These are phyloP conservation scores for Apaloderma vittatum DNA, from an alignment of 2,113 vertebrate genomes.

Conservation along the genomic window DNA sequence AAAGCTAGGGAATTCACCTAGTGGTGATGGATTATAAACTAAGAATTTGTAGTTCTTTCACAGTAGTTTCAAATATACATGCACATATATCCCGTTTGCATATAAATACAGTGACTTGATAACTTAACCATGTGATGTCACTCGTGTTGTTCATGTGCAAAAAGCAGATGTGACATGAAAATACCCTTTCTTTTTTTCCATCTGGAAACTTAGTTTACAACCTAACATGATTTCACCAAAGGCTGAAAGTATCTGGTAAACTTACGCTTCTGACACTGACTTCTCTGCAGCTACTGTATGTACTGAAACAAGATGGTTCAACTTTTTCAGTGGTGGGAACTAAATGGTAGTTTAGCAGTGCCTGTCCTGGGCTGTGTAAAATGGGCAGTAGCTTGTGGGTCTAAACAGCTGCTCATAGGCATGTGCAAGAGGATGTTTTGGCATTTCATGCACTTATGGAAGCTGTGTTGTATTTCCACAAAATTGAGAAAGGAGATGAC, in stretches of 20 bases:
- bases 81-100: background rate
- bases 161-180: background rate
- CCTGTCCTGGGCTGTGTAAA: background rate
- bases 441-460: background rate
- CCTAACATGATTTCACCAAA: background rate
- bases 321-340: background rate
- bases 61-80: background rate
- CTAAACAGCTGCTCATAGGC: background rate
- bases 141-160: background rate
- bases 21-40: background rate
- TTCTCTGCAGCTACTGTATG: background rate
- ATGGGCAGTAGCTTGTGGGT: background rate
- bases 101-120: background rate
- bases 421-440: background rate
- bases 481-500: background rate
- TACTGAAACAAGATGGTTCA: background rate
- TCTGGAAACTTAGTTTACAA: background rate
- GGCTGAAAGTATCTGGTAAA: background rate
- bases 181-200: background rate
- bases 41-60: background rate
- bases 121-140: background rate
- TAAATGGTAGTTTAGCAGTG: background rate
- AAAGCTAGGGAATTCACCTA: background rate
- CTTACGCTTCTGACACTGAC: background rate
- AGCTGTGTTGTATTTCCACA: background rate